Conservation (phyloP, 2,797 vertebrate species). For the Phoebastria nigripes region DNA sequence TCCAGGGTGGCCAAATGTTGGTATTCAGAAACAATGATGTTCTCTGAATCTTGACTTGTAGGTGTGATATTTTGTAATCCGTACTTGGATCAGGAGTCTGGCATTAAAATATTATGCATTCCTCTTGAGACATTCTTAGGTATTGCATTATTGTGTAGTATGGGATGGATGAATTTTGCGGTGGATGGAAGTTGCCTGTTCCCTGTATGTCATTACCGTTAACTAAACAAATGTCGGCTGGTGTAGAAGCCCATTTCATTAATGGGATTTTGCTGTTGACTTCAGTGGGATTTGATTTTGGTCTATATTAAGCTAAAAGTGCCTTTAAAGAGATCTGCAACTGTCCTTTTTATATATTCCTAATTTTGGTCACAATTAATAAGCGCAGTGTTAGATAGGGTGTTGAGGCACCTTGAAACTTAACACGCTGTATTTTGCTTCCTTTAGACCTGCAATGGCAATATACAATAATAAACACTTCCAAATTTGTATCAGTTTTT, state of each 20-base stretch:
- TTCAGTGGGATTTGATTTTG: background rate
- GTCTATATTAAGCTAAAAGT: background rate
- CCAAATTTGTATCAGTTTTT: background rate
- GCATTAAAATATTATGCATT: accelerated
- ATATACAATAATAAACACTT: background rate
- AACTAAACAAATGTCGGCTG: background rate
- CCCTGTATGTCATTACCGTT: background rate
- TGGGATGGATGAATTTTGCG: background rate
- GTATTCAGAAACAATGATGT: background rate
- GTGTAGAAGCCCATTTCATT: background rate
- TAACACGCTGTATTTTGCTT: background rate
- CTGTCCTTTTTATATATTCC: background rate
- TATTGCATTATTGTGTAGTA: accelerated
- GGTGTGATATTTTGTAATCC: background rate
- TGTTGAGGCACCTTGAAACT: background rate
- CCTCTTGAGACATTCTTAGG: background rate
- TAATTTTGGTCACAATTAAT: background rate
- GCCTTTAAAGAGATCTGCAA: background rate
- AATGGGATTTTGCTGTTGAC: background rate
- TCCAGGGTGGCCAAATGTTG: background rate
- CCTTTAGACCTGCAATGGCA: background rate
- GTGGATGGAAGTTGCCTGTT: background rate
- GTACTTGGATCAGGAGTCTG: background rate
- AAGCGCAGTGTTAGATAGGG: background rate
- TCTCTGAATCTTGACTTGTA: background rate